Percentiles rank a stretch among this genome's conserved stretches.
Conservation (phyloP, 2,797 vertebrate species). For the Alectoris magna region DNA sequence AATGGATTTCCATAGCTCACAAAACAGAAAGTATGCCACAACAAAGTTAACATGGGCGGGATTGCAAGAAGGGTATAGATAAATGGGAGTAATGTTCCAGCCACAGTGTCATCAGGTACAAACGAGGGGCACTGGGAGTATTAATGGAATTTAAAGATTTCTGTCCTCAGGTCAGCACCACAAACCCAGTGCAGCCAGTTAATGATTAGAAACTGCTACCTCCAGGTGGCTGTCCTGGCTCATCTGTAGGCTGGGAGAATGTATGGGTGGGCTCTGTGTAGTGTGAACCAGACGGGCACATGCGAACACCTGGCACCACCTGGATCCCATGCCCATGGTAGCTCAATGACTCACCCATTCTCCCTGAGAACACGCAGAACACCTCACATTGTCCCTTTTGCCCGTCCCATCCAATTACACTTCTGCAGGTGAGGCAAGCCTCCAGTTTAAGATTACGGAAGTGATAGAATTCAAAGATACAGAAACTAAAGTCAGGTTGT, state of each 20-base stretch:
- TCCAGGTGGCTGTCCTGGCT: conserved; percentile 21
- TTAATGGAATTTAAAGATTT: conserved; percentile 14
- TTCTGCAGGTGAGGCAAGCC: not conserved
- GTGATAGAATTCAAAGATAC: not conserved
- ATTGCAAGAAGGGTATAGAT: conserved; percentile 2
- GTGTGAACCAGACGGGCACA: not conserved
- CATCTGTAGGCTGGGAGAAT: not conserved
- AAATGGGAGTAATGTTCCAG: not conserved
- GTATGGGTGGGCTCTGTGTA: not conserved
- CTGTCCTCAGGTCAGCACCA: not conserved
- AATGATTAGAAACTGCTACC: conserved; percentile 60
- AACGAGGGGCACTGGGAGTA: not conserved
- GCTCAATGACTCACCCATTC: not conserved
- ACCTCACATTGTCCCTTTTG: not conserved
- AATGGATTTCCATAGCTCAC: not conserved
- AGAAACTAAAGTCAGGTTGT: not conserved
- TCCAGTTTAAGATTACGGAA: not conserved
- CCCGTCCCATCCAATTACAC: not conserved
- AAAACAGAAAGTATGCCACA: not conserved
- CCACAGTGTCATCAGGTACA: not conserved
- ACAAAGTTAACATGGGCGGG: not conserved
- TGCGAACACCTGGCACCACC: not conserved
- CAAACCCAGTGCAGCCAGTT: conserved; percentile 36
- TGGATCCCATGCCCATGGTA: not conserved
- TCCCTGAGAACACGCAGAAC: not conserved